Conservation (phyloP, 1,140 invertebrate species). For the Caenorhabditis latens region DNA sequence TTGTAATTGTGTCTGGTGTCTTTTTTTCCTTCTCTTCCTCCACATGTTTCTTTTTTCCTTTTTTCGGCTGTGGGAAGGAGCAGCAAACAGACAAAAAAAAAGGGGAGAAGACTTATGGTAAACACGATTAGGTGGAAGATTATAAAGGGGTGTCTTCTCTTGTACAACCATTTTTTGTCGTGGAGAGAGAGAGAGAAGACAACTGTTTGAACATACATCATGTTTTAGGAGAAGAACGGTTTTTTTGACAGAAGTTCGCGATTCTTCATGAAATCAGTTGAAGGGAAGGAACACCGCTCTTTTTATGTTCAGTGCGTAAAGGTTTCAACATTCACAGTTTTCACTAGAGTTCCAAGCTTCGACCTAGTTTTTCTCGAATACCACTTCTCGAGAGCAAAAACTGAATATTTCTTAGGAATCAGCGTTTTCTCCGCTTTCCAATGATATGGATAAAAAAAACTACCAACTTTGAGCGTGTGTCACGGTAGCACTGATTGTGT, state of each 20-base stretch:
- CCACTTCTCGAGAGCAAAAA: too few relatives aligned
- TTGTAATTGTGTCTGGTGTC: background rate
- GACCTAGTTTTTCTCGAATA: too few relatives aligned
- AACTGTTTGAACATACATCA: background rate
- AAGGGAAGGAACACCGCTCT: too few relatives aligned
- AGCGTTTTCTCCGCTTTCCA: too few relatives aligned
- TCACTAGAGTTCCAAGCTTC: too few relatives aligned
- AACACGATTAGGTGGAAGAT: slow-evolving; percentile 52
- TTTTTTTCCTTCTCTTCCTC: background rate
- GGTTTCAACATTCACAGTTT: too few relatives aligned
- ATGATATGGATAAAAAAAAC: too few relatives aligned
- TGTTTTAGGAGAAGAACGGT: background rate
- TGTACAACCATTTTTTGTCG: slow-evolving; percentile 1
- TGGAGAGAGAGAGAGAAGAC: background rate
- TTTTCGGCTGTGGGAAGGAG: background rate
- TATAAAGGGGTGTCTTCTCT: background rate
- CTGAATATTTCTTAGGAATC: too few relatives aligned
- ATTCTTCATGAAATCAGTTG: background rate
- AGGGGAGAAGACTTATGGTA: slow-evolving; percentile 16
- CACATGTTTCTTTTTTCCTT: background rate
- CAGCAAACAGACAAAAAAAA: background rate
- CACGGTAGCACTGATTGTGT: too few relatives aligned
- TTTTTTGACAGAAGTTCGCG: background rate
- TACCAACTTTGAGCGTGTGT: too few relatives aligned
- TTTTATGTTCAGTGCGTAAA: too few relatives aligned